Percentiles rank a stretch among this genome's conserved stretches.
phyloP scores from a whole-genome alignment of 2,113 vertebrate genomes.

The Passer domesticus region DNA sequence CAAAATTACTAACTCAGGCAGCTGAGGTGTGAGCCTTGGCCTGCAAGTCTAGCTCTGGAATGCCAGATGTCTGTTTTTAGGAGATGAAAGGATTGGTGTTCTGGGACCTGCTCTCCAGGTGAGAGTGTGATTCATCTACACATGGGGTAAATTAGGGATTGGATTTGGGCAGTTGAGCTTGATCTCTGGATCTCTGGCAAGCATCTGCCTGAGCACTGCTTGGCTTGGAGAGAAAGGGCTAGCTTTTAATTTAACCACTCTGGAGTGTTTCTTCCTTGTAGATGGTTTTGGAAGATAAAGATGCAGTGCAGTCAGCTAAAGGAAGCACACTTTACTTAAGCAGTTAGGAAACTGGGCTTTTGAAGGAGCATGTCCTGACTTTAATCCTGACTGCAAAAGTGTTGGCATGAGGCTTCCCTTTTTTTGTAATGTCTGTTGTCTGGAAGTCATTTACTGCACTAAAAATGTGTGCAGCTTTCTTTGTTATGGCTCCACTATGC shows the following conservation, averaged over 20 bases:
- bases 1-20: not conserved
- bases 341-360: not conserved
- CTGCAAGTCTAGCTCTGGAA: not conserved
- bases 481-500: not conserved
- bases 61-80: not conserved
- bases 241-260: not conserved
- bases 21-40: constrained; percentile 26
- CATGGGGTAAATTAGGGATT: not conserved
- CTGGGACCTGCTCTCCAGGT: constrained; percentile 23
- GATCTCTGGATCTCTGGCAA: not conserved
- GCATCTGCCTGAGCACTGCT: not conserved
- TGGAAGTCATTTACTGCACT: not conserved
- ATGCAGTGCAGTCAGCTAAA: not conserved
- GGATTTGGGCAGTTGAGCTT: not conserved
- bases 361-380: not conserved
- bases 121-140: constrained; percentile 31
- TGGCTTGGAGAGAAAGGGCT: not conserved
- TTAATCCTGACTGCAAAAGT: not conserved
- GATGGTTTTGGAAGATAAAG: not conserved
- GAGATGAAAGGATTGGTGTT: constrained; percentile 28
- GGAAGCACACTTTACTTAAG: not conserved
- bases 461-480: not conserved
- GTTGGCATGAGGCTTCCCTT: not conserved
- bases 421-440: not conserved
- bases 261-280: not conserved